Conservation (phyloP, 2,888 invertebrate genomes). For the Chymomyza caudatula region DNA sequence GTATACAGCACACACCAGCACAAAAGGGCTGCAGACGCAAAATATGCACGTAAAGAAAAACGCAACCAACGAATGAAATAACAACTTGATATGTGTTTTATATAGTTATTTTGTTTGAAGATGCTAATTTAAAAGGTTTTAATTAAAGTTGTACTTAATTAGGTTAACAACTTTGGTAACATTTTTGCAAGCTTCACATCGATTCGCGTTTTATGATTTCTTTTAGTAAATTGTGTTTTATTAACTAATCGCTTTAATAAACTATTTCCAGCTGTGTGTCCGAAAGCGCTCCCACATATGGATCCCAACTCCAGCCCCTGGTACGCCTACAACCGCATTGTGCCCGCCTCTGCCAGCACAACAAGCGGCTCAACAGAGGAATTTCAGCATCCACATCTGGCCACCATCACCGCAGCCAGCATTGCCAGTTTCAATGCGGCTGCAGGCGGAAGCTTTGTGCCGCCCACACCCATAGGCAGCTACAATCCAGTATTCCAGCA, state of each 20-base stretch:
- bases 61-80: not conserved
- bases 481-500: conserved; percentile 91
- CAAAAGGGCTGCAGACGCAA: not conserved
- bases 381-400: conserved; percentile 84
- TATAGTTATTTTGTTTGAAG: not conserved
- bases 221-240: too few relatives aligned
- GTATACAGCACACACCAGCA: not conserved
- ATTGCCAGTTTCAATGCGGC: conserved; percentile 81
- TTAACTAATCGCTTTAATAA: too few relatives aligned
- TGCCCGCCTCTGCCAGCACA: conserved; percentile 82
- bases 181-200: conserved; percentile 3
- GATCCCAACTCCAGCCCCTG: conserved; percentile 92
- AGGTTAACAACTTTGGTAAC: not conserved
- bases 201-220: not conserved
- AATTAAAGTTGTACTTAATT: too few relatives aligned
- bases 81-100: not conserved
- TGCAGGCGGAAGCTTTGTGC: conserved; percentile 81
- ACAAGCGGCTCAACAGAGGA: conserved; percentile 83
- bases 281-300: conserved; percentile 79
- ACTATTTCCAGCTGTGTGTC: conserved; percentile 16
- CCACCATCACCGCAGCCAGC: conserved; percentile 80
- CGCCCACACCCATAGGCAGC: conserved; percentile 84
- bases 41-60: not conserved
- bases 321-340: conserved; percentile 90
- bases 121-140: too few relatives aligned